Evolutionary conservation across 1,140 invertebrate genomes (phyloP).

Genomic region (Polyergus mexicanus): DNA sequence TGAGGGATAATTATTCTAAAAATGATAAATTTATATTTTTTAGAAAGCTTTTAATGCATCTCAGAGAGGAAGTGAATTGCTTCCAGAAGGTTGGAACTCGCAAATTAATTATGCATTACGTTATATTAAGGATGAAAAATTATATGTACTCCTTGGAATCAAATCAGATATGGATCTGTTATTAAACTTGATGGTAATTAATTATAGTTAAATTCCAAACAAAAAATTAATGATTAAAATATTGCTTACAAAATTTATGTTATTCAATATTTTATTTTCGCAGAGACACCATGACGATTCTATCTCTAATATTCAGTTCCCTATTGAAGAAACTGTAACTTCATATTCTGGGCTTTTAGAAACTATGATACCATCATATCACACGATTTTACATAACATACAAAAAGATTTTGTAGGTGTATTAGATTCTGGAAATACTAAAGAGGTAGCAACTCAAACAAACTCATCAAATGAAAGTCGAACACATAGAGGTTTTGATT

Average conservation of each 20-base stretch:
- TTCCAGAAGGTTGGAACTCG: slow-evolving; percentile 91
- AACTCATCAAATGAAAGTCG: background rate
- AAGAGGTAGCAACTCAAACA: slow-evolving; percentile 80
- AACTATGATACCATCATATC: slow-evolving; percentile 84
- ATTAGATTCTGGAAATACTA: slow-evolving; percentile 69
- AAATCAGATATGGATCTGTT: slow-evolving; percentile 89
- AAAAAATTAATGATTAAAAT: background rate
- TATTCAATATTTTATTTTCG: slow-evolving; percentile 60
- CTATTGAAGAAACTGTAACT: slow-evolving; percentile 83
- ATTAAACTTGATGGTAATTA: slow-evolving; percentile 89
- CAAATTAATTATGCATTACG: slow-evolving; percentile 88
- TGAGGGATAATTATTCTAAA: background rate
- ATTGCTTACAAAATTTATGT: background rate
- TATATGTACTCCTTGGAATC: slow-evolving; percentile 90
- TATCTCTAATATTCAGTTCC: slow-evolving; percentile 82
- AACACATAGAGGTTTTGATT: background rate
- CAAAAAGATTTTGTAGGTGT: slow-evolving; percentile 85
- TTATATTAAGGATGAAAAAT: slow-evolving; percentile 89
- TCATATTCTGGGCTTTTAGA: slow-evolving; percentile 83
- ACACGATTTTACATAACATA: slow-evolving; percentile 82
- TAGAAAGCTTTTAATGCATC: slow-evolving; percentile 88
- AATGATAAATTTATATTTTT: slow-evolving; percentile 53
- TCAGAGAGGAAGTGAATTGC: slow-evolving; percentile 89
- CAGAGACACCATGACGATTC: slow-evolving; percentile 84
- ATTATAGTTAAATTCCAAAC: background rate